These are phyloP conservation scores for Crocuta crocuta DNA, from an alignment of 2,113 vertebrate species.

Conservation along the genomic window DNA sequence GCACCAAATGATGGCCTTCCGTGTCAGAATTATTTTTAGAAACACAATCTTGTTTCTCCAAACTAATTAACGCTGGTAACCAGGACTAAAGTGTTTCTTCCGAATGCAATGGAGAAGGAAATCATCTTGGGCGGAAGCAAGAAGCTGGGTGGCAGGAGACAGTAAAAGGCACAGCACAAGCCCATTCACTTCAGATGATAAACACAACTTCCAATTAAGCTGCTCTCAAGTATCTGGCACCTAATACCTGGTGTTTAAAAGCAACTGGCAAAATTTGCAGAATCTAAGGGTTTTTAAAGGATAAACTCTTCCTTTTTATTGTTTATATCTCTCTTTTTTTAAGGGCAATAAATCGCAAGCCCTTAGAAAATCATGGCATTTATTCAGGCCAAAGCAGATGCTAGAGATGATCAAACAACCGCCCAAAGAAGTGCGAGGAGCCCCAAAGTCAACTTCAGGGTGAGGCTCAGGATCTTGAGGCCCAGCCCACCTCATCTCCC, in stretches of 20 bases:
- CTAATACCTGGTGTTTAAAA: slow-evolving; percentile 65
- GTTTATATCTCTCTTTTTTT: slow-evolving; percentile 39
- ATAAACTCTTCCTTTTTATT: slow-evolving; percentile 51
- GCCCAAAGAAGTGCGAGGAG: neutral
- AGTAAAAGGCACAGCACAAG: slow-evolving; percentile 57
- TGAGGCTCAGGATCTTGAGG: neutral
- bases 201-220: slow-evolving; percentile 73
- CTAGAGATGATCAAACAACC: neutral
- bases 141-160: slow-evolving; percentile 42
- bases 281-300: slow-evolving; percentile 27
- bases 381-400: neutral
- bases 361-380: slow-evolving; percentile 20
- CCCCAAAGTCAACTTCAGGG: neutral
- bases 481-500: too few species aligned
- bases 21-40: slow-evolving; percentile 73
- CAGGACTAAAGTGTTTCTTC: slow-evolving; percentile 76
- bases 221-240: slow-evolving; percentile 28
- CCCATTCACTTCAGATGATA: slow-evolving; percentile 16
- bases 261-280: slow-evolving; percentile 50
- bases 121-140: slow-evolving; percentile 70
- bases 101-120: slow-evolving; percentile 68
- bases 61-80: slow-evolving; percentile 83
- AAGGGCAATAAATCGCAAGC: slow-evolving; percentile 66
- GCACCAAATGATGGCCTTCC: neutral
- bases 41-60: slow-evolving; percentile 68